Percentiles rank a stretch among this genome's conserved stretches.
These are phyloP conservation scores for Onychostoma macrolepis DNA, from an alignment of 2,113 vertebrate species.

Conservation along the genomic window DNA sequence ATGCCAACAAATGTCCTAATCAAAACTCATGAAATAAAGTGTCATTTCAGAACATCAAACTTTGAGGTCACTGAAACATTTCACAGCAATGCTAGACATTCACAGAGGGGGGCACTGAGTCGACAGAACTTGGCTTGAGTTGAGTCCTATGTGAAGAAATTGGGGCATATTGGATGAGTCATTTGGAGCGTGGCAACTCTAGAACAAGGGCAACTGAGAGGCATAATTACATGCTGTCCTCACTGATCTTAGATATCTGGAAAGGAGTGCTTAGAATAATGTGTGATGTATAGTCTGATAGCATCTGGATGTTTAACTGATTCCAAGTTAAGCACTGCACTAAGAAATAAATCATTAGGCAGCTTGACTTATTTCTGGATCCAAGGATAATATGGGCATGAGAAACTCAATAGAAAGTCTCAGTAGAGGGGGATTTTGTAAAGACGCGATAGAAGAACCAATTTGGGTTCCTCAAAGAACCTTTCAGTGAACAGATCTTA, in stretches of 20 bases:
- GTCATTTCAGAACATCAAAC: not conserved
- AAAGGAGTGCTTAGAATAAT: not conserved
- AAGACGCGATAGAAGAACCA: too few species aligned
- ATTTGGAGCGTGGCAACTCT: conserved; percentile 8
- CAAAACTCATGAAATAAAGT: conserved; percentile 6
- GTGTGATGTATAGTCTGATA: not conserved
- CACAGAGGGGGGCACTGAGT: not conserved
- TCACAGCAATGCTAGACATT: not conserved
- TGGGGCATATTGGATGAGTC: conserved; percentile 22
- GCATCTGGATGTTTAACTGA: not conserved
- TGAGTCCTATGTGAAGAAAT: conserved; percentile 6
- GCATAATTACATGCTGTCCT: not conserved
- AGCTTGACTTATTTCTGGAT: conserved; percentile 15
- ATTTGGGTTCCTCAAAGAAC: too few species aligned
- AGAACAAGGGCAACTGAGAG: conserved; percentile 22
- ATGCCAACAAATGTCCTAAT: not conserved
- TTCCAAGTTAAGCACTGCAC: conserved; percentile 13
- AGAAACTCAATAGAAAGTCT: not conserved
- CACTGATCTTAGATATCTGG: conserved; percentile 8
- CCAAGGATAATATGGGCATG: not conserved
- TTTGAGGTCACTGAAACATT: not conserved
- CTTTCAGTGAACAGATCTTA: too few species aligned
- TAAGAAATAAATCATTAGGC: conserved; percentile 12
- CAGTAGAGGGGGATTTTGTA: too few species aligned
- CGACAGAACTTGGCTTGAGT: conserved; percentile 30